These are phyloP conservation scores for Cephalopachus bancanus DNA, from an alignment of 2,797 vertebrate genomes.

Conservation along the genomic window DNA sequence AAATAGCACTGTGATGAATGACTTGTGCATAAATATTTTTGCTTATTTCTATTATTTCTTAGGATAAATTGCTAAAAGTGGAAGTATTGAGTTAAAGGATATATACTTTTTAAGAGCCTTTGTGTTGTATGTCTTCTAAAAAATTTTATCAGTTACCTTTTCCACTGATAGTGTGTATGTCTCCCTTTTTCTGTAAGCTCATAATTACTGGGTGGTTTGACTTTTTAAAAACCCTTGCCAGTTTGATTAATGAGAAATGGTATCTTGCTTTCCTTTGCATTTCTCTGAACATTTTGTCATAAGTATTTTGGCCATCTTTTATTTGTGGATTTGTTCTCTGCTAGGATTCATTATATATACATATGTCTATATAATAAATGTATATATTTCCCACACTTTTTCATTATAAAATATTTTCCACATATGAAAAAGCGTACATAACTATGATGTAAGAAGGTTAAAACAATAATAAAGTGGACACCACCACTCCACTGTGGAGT, in stretches of 20 bases:
- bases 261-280: slow-evolving; percentile 47
- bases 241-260: slow-evolving; percentile 40
- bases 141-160: slow-evolving; percentile 41
- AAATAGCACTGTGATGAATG: slow-evolving; percentile 31
- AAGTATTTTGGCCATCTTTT: slow-evolving; percentile 55
- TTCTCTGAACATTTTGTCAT: slow-evolving; percentile 60
- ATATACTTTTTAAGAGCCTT: slow-evolving; percentile 55
- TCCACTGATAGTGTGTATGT: background rate
- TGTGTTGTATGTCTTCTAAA: slow-evolving; percentile 37
- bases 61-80: slow-evolving; percentile 46
- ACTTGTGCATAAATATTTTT: slow-evolving; percentile 40
- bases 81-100: slow-evolving; percentile 10
- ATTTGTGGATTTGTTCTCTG: slow-evolving; percentile 50
- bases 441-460: slow-evolving; percentile 56
- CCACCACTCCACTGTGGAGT: slow-evolving; percentile 19
- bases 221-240: slow-evolving; percentile 52
- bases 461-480: slow-evolving; percentile 13
- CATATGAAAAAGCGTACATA: background rate
- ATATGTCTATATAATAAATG: slow-evolving; percentile 46
- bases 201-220: slow-evolving; percentile 37
- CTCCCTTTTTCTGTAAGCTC: slow-evolving; percentile 40
- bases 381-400: slow-evolving; percentile 51
- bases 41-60: slow-evolving; percentile 61
- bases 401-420: slow-evolving; percentile 59
- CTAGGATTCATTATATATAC: slow-evolving; percentile 45